These are phyloP conservation scores for Dryococelus australis DNA, from an alignment of 2,888 invertebrate species.

Conservation along the genomic window DNA sequence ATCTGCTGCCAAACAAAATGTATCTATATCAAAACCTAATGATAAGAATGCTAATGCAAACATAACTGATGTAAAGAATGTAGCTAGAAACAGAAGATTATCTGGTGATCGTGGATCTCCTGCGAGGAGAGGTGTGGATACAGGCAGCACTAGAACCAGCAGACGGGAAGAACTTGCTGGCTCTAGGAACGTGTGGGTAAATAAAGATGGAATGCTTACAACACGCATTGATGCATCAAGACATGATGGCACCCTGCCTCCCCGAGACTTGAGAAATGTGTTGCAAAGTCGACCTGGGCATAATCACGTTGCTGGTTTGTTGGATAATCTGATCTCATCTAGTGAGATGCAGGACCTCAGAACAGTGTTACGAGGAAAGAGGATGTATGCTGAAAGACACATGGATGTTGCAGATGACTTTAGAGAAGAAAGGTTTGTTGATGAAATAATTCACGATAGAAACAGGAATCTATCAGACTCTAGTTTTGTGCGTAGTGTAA, in stretches of 20 bases:
- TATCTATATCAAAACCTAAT: no score
- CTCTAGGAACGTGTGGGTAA: not conserved
- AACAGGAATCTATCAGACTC: not conserved
- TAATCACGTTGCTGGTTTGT: not conserved
- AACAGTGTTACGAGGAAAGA: not conserved
- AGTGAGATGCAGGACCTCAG: not conserved
- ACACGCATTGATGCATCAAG: not conserved
- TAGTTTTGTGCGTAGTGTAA: not conserved
- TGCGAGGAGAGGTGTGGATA: no score
- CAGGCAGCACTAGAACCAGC: not conserved
- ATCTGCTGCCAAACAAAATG: no score
- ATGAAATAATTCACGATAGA: not conserved
- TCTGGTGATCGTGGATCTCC: no score
- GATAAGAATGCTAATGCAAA: not conserved
- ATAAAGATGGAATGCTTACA: not conserved
- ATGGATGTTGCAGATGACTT: not conserved
- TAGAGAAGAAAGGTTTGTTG: not conserved
- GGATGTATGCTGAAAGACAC: no score
- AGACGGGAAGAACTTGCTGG: not conserved
- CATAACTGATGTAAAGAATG: not conserved
- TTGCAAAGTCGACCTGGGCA: not conserved
- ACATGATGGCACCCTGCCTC: not conserved
- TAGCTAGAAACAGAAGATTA: no score
- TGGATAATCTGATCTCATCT: not conserved
- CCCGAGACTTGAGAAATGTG: not conserved